phyloP scores from a whole-genome alignment of 2,888 invertebrate species.

The Pantelozetes paolii region DNA sequence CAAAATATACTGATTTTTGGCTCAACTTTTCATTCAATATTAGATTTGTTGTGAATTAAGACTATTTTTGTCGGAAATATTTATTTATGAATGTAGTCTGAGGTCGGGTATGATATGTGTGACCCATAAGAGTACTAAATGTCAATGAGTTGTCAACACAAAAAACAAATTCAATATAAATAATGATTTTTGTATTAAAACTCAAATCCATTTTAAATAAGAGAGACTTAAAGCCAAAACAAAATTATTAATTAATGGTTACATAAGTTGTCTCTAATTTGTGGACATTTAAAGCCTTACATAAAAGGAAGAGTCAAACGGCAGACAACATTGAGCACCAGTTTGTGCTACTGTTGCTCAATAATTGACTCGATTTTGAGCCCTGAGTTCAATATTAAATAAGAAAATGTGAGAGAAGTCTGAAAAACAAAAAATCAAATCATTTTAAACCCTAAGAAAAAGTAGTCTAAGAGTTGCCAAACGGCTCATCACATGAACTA shows the following conservation, averaged over 20 bases:
- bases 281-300: too few relatives aligned
- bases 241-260: too few relatives aligned
- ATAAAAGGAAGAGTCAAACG: neutral
- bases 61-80: constrained; percentile 18
- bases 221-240: too few relatives aligned
- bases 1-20: neutral
- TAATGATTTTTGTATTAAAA: too few relatives aligned
- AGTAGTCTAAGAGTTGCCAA: constrained; percentile 22
- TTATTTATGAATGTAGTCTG: constrained; percentile 2
- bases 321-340: neutral
- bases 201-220: too few relatives aligned
- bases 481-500: constrained; percentile 6
- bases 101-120: too few relatives aligned
- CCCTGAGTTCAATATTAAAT: neutral
- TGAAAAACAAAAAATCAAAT: constrained; percentile 3
- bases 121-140: too few relatives aligned
- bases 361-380: neutral
- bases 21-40: neutral
- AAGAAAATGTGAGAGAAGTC: neutral
- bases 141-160: too few relatives aligned
- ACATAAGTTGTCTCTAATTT: too few relatives aligned
- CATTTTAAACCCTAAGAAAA: neutral
- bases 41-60: constrained; percentile 1
- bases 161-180: too few relatives aligned
- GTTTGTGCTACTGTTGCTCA: neutral